phyloP scores from a whole-genome alignment of 2,113 vertebrate genomes.

The Martes martes region DNA sequence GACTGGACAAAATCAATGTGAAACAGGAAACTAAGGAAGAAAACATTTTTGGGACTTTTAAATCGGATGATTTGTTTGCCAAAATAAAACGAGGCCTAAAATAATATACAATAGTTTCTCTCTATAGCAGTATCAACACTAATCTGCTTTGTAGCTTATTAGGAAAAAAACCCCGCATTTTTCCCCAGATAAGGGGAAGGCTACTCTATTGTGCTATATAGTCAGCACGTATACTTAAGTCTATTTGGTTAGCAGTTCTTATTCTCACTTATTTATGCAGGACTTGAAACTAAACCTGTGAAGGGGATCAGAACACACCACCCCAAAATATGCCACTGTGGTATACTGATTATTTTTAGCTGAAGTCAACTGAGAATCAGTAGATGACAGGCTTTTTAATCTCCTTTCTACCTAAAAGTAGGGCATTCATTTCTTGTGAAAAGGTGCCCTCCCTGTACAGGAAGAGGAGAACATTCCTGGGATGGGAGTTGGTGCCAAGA shows the following conservation, averaged over 20 bases:
- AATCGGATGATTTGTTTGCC: neutral
- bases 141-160: neutral
- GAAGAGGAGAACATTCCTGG: neutral
- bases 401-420: neutral
- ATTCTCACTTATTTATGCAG: no score
- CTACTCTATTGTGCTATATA: neutral
- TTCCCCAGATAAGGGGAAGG: neutral
- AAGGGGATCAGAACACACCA: neutral
- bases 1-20: neutral
- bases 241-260: neutral
- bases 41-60: neutral
- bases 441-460: neutral
- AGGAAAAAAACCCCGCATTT: neutral
- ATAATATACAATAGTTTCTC: neutral
- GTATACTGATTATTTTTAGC: neutral
- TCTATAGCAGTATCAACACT: neutral
- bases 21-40: neutral
- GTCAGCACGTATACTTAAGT: neutral
- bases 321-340: neutral
- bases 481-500: neutral
- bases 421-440: neutral
- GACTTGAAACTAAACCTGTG: neutral
- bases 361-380: neutral
- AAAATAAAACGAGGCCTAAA: neutral
- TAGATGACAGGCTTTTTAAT: neutral